Conservation (phyloP, 1,140 invertebrate species). For the Pissodes strobi region DNA sequence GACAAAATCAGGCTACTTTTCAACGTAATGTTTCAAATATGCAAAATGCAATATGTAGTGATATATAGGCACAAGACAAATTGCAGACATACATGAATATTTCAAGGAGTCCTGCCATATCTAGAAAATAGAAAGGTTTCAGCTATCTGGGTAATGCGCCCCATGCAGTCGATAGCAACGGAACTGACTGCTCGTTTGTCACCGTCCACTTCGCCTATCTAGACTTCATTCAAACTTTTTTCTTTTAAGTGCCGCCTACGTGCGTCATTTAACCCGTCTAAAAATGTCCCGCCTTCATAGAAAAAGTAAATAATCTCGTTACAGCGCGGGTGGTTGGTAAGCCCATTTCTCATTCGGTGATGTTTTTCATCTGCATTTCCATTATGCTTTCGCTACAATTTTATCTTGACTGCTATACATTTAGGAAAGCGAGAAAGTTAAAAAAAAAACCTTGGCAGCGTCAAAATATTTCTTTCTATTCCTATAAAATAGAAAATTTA, state of each 20-base stretch:
- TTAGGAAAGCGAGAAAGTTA: too few species aligned
- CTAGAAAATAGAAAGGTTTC: constrained; percentile 5
- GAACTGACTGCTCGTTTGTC: constrained; percentile 11
- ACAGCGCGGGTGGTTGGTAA: constrained; percentile 2
- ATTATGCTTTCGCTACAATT: neutral
- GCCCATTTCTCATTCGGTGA: constrained; percentile 12
- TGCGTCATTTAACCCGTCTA: constrained; percentile 16
- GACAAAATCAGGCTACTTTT: too few species aligned
- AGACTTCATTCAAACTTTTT: constrained; percentile 14
- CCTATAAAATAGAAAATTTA: too few species aligned
- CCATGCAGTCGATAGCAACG: constrained; percentile 6
- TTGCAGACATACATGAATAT: constrained; percentile 7
- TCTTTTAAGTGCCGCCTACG: constrained; percentile 15
- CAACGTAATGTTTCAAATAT: too few species aligned
- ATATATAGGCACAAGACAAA: constrained; percentile 2
- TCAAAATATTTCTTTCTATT: too few species aligned
- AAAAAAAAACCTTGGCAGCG: too few species aligned
- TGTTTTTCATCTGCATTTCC: constrained; percentile 10
- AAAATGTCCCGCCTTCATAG: constrained; percentile 11
- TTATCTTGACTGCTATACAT: too few species aligned
- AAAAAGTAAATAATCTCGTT: constrained; percentile 22
- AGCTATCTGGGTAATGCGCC: neutral
- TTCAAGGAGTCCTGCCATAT: constrained; percentile 9
- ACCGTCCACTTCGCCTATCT: constrained; percentile 19
- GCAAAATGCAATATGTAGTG: too few species aligned